Evolutionary conservation across 1,140 invertebrate genomes (phyloP).

Genomic region (Atta cephalotes): DNA sequence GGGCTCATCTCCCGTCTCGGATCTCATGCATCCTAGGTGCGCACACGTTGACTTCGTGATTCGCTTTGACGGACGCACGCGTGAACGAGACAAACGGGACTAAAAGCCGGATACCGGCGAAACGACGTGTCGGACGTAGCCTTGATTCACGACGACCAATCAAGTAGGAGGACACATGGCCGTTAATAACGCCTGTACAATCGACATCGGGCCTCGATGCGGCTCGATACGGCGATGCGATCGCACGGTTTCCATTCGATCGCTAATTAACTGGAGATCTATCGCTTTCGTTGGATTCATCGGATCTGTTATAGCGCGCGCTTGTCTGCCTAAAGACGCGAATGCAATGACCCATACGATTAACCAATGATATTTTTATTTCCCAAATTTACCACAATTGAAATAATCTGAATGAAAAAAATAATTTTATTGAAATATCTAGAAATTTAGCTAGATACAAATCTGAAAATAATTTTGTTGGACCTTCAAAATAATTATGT

Average conservation of each 20-base stretch:
- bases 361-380: neutral
- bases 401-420: neutral
- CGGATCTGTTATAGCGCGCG: slow-evolving; percentile 54
- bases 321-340: neutral
- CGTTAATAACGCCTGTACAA: slow-evolving; percentile 75
- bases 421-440: no score
- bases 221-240: slow-evolving; percentile 49
- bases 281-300: slow-evolving; percentile 61
- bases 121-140: slow-evolving; percentile 72
- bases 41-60: slow-evolving; percentile 66
- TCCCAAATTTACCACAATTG: neutral
- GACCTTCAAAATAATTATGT: no score
- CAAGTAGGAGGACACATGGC: slow-evolving; percentile 68
- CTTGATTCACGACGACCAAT: slow-evolving; percentile 74
- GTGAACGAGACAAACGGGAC: slow-evolving; percentile 75
- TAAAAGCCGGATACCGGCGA: slow-evolving; percentile 69
- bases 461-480: no score
- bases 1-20: slow-evolving; percentile 42
- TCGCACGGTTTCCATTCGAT: slow-evolving; percentile 65
- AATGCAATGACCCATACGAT: neutral
- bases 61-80: slow-evolving; percentile 76
- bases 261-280: slow-evolving; percentile 74
- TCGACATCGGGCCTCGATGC: slow-evolving; percentile 74
- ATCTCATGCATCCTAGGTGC: slow-evolving; percentile 36
- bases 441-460: no score